Base-by-base conservation (phyloP, 2,888 invertebrate genomes). In the Cerastis rubricosa region DNA sequence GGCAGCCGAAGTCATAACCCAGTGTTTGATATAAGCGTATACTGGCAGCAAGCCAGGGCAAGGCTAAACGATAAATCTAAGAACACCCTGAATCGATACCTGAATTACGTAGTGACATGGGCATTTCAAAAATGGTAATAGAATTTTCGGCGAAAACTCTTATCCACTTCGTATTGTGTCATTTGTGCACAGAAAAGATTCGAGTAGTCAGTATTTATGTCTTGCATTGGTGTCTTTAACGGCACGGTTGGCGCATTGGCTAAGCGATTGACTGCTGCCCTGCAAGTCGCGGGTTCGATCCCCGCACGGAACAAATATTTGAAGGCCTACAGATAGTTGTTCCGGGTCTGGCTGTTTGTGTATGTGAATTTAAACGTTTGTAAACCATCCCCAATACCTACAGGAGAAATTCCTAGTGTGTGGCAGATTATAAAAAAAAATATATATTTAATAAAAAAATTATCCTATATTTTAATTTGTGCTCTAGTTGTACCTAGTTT, bases 21-120 rank as follows among this genome's bases (percentile, higher is more conserved):
- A 78, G 70, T 80, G 78, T 80, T 76, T 64, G 75, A 75, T 78
- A 71, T 40, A 83, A 86, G 47, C 83, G 80, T 80, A 86, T 81
- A 76, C 88, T 88, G 88, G 88, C 88, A 86, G 22, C 40, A 63
- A 29, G 80, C 88, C 88, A 88, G 83, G 40, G 57, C 64, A 51
- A 80, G 70, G 68, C 54, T 72, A 63, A 25, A 61, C 57, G 35
- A 76, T 74, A 51, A 78, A 80, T 76, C 68, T 73, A 17, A 64
- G 63, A 77, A 74, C 79, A 84, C 63, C 72, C 76, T 74, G 65
- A 77, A 84, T 80, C 67, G 43, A 78, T 75, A 67, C 54, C 63
- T 70, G 35, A 17, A 25, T 74, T 64, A 67, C 40, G 47, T 64
- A 45, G 29, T 59, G 61, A 69, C 35, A 73, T 73, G 47, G n/a